A percentile compares a stretch with the other conserved stretches of the same genome.
Evolutionary conservation across 2,113 vertebrate species (phyloP).

Genomic region (Gnathonemus echidnorhynchus): DNA sequence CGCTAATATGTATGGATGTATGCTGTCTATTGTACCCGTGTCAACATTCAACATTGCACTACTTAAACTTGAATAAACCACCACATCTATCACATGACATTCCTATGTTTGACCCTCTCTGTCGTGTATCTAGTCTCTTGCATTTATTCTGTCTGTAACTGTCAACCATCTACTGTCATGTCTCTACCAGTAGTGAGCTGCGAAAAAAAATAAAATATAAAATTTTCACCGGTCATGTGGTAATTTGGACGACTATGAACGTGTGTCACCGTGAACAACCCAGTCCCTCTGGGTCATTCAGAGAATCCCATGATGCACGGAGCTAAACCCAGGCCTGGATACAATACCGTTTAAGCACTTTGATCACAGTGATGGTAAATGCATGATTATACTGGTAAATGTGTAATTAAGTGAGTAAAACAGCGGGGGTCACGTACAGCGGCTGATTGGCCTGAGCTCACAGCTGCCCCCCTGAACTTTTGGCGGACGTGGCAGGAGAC

Average conservation of each 20-base stretch:
- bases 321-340: background rate
- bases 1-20: background rate
- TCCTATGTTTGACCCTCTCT: background rate
- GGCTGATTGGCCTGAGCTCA: background rate
- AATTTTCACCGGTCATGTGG: background rate
- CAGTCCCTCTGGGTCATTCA: background rate
- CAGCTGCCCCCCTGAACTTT: background rate
- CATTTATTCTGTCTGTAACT: background rate
- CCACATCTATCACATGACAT: background rate
- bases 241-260: background rate
- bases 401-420: background rate
- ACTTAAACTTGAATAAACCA: too few relatives aligned
- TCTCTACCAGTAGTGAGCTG: background rate
- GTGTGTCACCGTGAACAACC: background rate
- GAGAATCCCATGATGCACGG: background rate
- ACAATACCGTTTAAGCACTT: background rate
- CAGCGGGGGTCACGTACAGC: background rate
- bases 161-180: background rate
- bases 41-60: background rate
- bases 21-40: background rate
- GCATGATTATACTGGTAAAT: background rate
- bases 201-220: background rate
- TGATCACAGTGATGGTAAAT: background rate
- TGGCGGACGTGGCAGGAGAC: background rate
- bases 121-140: background rate